Evolutionary conservation across 2,797 vertebrate species (phyloP).

Genomic region (Myioborus melanocephalus): DNA sequence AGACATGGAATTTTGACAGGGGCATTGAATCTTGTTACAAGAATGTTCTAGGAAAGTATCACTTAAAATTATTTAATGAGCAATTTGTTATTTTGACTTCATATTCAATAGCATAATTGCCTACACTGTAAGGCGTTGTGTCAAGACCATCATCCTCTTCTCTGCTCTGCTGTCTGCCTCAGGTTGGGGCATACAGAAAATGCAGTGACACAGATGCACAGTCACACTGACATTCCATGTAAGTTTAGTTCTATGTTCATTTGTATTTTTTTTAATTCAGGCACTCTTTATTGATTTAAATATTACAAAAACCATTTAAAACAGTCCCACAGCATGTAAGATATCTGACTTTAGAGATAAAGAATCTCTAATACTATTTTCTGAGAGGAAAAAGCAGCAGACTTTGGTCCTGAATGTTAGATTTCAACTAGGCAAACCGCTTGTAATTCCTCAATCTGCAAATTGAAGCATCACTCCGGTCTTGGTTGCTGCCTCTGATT

Average conservation of each 20-base stretch:
- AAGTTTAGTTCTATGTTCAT: not conserved
- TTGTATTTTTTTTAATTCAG: not conserved
- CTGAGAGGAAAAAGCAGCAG: not conserved
- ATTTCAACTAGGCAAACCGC: not conserved
- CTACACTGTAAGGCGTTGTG: not conserved
- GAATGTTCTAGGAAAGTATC: conserved; percentile 1
- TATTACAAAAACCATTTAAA: not conserved
- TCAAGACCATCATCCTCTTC: not conserved
- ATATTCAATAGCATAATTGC: not conserved
- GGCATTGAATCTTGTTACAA: conserved; percentile 25
- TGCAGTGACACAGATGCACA: not conserved
- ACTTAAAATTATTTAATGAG: conserved; percentile 34
- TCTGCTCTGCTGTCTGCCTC: not conserved
- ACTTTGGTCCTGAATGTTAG: not conserved
- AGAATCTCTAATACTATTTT: not conserved
- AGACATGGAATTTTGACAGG: conserved; percentile 29
- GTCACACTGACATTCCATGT: not conserved
- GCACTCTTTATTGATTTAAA: not conserved
- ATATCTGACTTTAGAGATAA: not conserved
- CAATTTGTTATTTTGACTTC: conserved; percentile 57
- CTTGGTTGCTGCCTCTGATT: not conserved
- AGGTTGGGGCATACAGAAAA: not conserved
- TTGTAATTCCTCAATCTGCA: not conserved
- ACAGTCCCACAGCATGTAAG: not conserved
- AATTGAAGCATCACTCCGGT: not conserved